Evolutionary conservation across 92 coral and sea anemone genomes (phyloP), one percentile per base, ranked within the genome.

Genomic region (Porites lobata): DNA sequence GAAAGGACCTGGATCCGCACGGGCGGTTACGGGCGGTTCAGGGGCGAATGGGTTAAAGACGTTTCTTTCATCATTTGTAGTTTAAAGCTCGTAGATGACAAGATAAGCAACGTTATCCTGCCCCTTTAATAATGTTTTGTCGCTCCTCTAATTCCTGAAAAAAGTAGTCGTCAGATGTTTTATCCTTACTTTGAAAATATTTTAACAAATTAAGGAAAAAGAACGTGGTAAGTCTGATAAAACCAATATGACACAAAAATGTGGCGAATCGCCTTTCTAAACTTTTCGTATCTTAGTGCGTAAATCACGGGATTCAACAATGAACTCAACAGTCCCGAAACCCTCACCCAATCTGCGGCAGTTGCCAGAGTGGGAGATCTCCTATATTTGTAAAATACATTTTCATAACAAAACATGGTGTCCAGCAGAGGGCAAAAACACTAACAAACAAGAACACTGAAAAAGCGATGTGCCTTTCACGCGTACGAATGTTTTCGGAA

Each of bases 401-500:
- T 83, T 73, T 83, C 79, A 50, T 24, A 1, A 72, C 72, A 72
- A 83, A 83, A 58, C 87, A 83, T 8, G 87, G 87, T 12, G 63
- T 65, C 87, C 87, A 72, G 50, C 87, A 83, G 20, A 83, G 8
- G 26, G 56, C 21, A 65, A 83, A 83, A 73, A 73, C 72, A 50
- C 87, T 79, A 24, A 83, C 87, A n/a, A 83, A 83, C 43, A 83
- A 52, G 22, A 73, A 83, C 8, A 83, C 87, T 7, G 87, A 83
- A 15, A 61, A 32, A 8, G 87, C 87, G 21, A 83, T 75, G 22
- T n/a, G 62, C 64, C 43, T 83, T 47, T 72, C 80, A 52, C 80
- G 70, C 58, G 1, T 38, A 50, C 71, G 59, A 20, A 74, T 65
- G 80, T 20, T 63, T 54, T 68, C 67, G 69, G 22, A 18, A 22